Evolutionary conservation across 35 echinoderm and acorn worm species (phyloP).

Genomic region (Apostichopus californicus): DNA sequence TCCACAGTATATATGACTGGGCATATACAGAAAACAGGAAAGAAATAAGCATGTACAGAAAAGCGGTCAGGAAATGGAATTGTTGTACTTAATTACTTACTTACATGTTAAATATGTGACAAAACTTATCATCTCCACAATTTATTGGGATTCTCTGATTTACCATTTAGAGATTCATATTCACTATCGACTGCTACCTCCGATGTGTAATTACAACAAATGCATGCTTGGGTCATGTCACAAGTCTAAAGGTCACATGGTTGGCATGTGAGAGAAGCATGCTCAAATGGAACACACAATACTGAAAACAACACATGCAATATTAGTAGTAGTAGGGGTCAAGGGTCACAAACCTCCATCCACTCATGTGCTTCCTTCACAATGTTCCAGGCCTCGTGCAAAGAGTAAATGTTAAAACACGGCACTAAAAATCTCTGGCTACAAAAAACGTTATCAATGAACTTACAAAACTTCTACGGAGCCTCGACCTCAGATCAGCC

Average conservation of each 20-base stretch:
- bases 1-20: too few species aligned
- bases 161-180: too few species aligned
- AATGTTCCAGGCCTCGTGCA: slow-evolving; percentile 63
- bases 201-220: neutral
- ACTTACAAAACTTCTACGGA: slow-evolving; percentile 86
- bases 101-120: too few species aligned
- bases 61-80: too few species aligned
- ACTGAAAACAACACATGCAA: slow-evolving; percentile 26
- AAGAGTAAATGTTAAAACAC: slow-evolving; percentile 54
- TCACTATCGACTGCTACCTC: neutral
- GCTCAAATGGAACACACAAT: neutral
- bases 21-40: too few species aligned
- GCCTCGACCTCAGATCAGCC: slow-evolving; percentile 79
- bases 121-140: too few species aligned
- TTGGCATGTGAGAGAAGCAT: slow-evolving; percentile 16
- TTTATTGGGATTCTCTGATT: too few species aligned
- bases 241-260: neutral
- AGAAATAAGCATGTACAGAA: too few species aligned
- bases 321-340: slow-evolving; percentile 43
- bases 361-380: slow-evolving; percentile 60
- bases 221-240: neutral
- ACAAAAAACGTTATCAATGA: neutral
- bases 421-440: slow-evolving; percentile 21
- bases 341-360: slow-evolving; percentile 61
- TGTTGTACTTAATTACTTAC: too few species aligned